Evolutionary conservation across 2,888 invertebrate genomes (phyloP).

Genomic region (Ommatoiulus sabulosus): DNA sequence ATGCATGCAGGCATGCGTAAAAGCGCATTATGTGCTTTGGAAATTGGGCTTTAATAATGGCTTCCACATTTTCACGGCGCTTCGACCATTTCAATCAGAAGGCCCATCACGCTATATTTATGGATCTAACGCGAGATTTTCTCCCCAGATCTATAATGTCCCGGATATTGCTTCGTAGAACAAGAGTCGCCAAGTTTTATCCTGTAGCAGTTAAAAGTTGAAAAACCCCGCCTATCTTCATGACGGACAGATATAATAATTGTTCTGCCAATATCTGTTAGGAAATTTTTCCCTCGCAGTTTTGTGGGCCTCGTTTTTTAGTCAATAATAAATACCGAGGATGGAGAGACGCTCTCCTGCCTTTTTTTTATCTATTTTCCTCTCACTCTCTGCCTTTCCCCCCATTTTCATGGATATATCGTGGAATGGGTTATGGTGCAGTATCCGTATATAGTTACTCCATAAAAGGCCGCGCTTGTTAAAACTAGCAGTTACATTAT

Average conservation of each 20-base stretch:
- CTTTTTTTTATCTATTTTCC: conserved; percentile 15
- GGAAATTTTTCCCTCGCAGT: background rate
- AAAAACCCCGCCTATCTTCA: conserved; percentile 11
- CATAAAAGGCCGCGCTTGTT: conserved; percentile 41
- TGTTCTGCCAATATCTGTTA: conserved; percentile 40
- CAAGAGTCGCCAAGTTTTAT: background rate
- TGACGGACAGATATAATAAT: conserved; percentile 28
- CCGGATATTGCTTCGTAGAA: background rate
- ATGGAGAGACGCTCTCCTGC: background rate
- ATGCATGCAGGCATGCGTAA: conserved; percentile 26
- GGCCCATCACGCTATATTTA: conserved; percentile 37
- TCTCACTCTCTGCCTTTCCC: background rate
- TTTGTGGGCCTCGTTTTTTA: background rate
- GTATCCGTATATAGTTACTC: conserved; percentile 14
- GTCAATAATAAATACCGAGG: conserved; percentile 17
- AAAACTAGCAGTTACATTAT: conserved; percentile 47
- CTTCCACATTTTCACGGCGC: conserved; percentile 44
- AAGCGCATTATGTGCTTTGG: conserved; percentile 35
- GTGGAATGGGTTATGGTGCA: background rate
- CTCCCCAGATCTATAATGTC: background rate
- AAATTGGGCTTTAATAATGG: conserved; percentile 46
- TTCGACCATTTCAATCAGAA: conserved; percentile 41
- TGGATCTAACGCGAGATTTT: conserved; percentile 25
- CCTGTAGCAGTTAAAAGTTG: background rate
- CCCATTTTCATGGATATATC: conserved; percentile 41